Evolutionary conservation across 2,113 vertebrate genomes (phyloP).

Genomic region (Chaetodon trifascialis): DNA sequence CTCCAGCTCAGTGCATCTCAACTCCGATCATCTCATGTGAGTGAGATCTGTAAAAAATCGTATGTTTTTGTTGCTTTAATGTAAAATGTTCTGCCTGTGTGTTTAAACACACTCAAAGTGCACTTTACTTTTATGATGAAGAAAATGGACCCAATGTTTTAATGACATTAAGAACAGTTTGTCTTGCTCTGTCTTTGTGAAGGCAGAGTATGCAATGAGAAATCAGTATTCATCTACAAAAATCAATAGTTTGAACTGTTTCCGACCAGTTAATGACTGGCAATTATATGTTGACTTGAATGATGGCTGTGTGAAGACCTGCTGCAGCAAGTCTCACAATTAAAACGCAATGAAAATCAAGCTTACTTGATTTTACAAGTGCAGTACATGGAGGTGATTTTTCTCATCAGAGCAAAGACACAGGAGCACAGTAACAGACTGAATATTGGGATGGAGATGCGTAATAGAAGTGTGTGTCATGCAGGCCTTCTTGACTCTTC

Average conservation of each 20-base stretch:
- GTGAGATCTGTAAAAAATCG: background rate
- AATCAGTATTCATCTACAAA: background rate
- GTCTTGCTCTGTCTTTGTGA: background rate
- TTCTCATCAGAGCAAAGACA: background rate
- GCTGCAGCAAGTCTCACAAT: background rate
- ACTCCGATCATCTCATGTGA: background rate
- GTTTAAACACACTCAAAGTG: conserved; percentile 35
- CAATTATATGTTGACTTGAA: conserved; percentile 2
- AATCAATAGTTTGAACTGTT: conserved; percentile 5
- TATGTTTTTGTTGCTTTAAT: background rate
- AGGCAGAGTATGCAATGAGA: background rate
- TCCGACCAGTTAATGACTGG: background rate
- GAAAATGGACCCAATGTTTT: conserved; percentile 1
- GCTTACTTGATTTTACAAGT: background rate
- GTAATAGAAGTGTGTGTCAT: too few species aligned
- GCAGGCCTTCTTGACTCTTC: background rate
- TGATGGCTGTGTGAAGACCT: background rate
- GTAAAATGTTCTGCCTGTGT: background rate
- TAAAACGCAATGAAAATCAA: background rate
- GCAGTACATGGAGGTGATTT: background rate
- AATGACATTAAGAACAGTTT: background rate
- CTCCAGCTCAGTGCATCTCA: conserved; percentile 10
- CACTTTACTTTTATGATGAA: conserved; percentile 40
- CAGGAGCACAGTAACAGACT: background rate
- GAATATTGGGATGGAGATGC: background rate